Conservation (phyloP, 2,888 invertebrate genomes). For the Augochlorella aurata region DNA sequence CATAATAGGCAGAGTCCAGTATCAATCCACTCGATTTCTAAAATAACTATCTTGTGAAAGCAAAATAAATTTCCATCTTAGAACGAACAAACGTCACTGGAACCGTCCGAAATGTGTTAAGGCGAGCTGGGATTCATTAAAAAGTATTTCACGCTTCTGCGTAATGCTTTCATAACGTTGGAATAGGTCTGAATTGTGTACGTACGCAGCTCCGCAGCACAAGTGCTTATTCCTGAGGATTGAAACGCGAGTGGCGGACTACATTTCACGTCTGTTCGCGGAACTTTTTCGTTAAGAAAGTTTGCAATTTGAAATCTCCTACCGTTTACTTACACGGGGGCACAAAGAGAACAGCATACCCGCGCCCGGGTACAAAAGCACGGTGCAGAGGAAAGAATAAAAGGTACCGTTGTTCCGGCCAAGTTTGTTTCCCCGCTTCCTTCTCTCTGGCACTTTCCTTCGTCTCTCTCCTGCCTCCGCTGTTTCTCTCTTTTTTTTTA, state of each 20-base stretch:
- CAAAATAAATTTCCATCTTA: neutral
- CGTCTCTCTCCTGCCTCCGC: neutral
- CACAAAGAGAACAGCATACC: slow-evolving; percentile 6
- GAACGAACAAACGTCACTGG: neutral
- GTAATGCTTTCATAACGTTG: neutral
- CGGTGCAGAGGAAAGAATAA: neutral
- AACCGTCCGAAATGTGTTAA: neutral
- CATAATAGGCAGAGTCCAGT: no score
- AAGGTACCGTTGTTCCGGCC: slow-evolving; percentile 8
- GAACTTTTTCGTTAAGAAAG: slow-evolving; percentile 9
- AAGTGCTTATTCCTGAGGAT: neutral
- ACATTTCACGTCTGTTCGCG: slow-evolving; percentile 1
- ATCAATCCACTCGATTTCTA: neutral
- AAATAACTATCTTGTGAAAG: neutral
- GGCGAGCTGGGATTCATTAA: neutral
- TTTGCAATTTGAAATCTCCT: neutral
- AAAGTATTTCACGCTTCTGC: neutral
- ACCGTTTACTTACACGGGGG: neutral
- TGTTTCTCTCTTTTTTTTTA: neutral
- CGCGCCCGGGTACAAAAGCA: neutral
- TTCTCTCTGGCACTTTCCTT: neutral
- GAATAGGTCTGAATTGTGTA: neutral
- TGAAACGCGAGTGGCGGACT: neutral
- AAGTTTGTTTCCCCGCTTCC: slow-evolving; percentile 6
- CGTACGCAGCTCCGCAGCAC: neutral